Evolutionary conservation across 2,797 vertebrate species (phyloP).

Genomic region (Ambastaia sidthimunki): DNA sequence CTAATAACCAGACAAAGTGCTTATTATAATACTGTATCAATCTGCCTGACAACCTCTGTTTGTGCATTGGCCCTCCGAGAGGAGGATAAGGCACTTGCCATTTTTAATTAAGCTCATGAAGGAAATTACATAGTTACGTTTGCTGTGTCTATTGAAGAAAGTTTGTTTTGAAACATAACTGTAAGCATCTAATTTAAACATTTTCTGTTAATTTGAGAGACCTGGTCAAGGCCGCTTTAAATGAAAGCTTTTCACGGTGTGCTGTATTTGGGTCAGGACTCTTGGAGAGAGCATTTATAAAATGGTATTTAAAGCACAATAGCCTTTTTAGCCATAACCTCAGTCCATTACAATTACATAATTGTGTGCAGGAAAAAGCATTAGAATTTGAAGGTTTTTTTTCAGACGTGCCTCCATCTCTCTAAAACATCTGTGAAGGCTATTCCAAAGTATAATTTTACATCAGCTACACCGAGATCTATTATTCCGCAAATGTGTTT

Average conservation of each 20-base stretch:
- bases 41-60: conserved; percentile 16
- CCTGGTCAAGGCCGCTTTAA: conserved; percentile 13
- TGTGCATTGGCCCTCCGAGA: conserved; percentile 6
- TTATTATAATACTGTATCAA: conserved; percentile 1
- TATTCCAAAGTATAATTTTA: conserved; percentile 38
- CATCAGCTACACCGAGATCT: conserved; percentile 29
- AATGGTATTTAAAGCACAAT: background rate
- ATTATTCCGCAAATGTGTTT: conserved; percentile 50
- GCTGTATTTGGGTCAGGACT: background rate
- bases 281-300: conserved; percentile 1
- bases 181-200: background rate
- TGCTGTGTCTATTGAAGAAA: background rate
- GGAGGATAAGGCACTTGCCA: conserved; percentile 35
- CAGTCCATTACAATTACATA: background rate
- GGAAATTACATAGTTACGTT: conserved; percentile 26
- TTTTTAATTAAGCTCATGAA: conserved; percentile 36
- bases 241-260: background rate
- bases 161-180: too few relatives aligned
- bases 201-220: conserved; percentile 13
- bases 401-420: background rate
- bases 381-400: background rate
- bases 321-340: background rate
- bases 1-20: conserved; percentile 23
- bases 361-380: background rate
- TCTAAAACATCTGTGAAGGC: conserved; percentile 24